phyloP scores from a whole-genome alignment of 2,113 vertebrate species.

The Suncus etruscus region DNA sequence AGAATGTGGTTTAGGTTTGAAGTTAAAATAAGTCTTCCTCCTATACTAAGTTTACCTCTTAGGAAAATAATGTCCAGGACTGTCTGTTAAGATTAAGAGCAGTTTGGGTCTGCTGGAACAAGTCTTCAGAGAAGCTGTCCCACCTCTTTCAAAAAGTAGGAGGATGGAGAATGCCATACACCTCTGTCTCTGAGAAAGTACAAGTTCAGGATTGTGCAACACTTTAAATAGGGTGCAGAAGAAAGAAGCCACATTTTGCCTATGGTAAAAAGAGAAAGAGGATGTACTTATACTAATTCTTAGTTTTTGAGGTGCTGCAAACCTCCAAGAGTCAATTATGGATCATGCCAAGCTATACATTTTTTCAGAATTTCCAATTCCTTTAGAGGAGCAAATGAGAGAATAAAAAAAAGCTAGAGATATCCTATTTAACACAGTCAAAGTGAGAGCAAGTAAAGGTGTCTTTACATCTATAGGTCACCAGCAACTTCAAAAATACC shows the following conservation, averaged over 20 bases:
- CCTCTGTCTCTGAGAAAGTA: background rate
- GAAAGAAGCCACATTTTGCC: background rate
- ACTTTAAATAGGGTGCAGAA: background rate
- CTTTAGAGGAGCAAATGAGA: background rate
- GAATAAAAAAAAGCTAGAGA: background rate
- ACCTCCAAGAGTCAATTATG: background rate
- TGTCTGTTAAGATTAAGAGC: background rate
- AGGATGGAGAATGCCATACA: background rate
- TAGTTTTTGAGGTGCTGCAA: slow-evolving; percentile 5
- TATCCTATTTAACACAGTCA: background rate
- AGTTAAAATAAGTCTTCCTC: background rate
- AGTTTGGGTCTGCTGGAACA: background rate
- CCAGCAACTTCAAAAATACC: background rate
- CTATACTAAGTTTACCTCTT: background rate
- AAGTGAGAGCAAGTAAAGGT: background rate
- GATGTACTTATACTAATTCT: background rate
- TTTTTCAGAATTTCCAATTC: background rate
- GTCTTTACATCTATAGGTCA: background rate
- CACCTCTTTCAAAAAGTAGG: background rate
- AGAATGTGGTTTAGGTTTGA: slow-evolving; percentile 33
- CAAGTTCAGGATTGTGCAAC: background rate
- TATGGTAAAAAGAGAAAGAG: background rate
- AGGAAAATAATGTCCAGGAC: background rate
- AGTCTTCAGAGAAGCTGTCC: background rate
- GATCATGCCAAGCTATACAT: background rate